Percentiles rank a stretch among this genome's conserved stretches.
Evolutionary conservation across 2,888 invertebrate species (phyloP).

Genomic region (Calameuta filiformis): DNA sequence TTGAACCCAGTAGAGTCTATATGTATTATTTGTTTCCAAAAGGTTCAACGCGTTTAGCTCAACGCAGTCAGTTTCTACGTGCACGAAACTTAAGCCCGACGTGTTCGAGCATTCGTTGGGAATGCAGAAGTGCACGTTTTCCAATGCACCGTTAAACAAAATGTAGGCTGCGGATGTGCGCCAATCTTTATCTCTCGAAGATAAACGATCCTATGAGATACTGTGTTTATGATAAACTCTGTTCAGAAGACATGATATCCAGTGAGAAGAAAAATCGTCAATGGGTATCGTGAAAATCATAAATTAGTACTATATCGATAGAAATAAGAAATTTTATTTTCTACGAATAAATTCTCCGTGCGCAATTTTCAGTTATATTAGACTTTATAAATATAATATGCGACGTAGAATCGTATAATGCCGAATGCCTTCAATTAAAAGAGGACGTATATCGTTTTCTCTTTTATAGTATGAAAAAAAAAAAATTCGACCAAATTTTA

Average conservation of each 20-base stretch:
- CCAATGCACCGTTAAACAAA: not conserved
- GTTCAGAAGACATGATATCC: not conserved
- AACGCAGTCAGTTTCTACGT: not conserved
- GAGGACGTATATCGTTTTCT: not conserved
- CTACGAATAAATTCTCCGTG: not conserved
- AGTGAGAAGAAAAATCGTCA: not conserved
- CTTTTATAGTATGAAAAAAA: not conserved
- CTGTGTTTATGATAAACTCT: not conserved
- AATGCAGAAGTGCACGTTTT: not conserved
- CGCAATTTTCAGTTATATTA: not conserved
- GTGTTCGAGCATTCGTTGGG: not conserved
- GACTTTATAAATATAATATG: not conserved
- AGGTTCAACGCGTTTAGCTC: not conserved
- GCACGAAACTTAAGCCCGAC: not conserved
- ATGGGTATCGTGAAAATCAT: not conserved
- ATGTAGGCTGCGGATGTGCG: conserved; percentile 2
- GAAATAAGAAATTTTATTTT: not conserved
- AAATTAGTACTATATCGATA: not conserved
- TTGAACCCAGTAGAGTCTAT: not conserved
- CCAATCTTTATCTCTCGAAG: not conserved
- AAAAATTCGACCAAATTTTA: not conserved
- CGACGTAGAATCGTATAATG: not conserved
- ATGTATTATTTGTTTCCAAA: not conserved
- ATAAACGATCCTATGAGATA: not conserved
- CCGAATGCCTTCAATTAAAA: not conserved